These are phyloP conservation scores for Hydroisotoma schaefferi DNA, from an alignment of 2,888 invertebrate genomes.

Conservation along the genomic window DNA sequence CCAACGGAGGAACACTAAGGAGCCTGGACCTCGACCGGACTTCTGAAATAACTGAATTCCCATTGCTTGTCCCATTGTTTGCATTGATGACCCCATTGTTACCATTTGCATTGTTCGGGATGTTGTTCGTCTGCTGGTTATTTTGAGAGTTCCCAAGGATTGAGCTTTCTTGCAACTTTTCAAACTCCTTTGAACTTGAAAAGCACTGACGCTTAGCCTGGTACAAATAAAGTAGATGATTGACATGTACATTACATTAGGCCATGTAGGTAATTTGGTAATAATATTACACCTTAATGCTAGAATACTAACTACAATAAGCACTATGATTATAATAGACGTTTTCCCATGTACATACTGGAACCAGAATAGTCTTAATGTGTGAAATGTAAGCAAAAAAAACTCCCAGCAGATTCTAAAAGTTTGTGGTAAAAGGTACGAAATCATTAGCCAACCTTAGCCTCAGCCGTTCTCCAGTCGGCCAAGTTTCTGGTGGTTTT, in stretches of 20 bases:
- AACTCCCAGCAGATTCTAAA: no score
- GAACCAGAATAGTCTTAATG: no score
- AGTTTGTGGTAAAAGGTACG: neutral
- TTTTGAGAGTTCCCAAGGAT: conserved; percentile 11
- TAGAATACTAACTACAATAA: no score
- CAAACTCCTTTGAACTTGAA: conserved; percentile 80
- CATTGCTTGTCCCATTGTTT: conserved; percentile 4
- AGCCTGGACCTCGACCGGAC: conserved; percentile 44
- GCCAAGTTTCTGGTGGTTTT: conserved; percentile 74
- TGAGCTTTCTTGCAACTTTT: conserved; percentile 73
- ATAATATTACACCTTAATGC: no score
- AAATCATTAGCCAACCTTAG: conserved; percentile 64
- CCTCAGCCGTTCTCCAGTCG: conserved; percentile 82
- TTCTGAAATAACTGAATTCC: conserved; percentile 29
- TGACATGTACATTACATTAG: no score
- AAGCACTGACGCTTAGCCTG: conserved; percentile 76
- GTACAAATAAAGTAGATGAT: neutral
- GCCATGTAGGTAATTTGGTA: no score
- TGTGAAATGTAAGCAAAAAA: no score
- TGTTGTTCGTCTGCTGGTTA: conserved; percentile 26
- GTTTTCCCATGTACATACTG: no score
- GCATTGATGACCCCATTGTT: conserved; percentile 27
- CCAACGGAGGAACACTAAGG: conserved; percentile 45
- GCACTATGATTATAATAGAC: no score
- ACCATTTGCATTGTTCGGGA: conserved; percentile 14